Evolutionary conservation across 2,113 vertebrate species (phyloP).

Genomic region (Martes martes): DNA sequence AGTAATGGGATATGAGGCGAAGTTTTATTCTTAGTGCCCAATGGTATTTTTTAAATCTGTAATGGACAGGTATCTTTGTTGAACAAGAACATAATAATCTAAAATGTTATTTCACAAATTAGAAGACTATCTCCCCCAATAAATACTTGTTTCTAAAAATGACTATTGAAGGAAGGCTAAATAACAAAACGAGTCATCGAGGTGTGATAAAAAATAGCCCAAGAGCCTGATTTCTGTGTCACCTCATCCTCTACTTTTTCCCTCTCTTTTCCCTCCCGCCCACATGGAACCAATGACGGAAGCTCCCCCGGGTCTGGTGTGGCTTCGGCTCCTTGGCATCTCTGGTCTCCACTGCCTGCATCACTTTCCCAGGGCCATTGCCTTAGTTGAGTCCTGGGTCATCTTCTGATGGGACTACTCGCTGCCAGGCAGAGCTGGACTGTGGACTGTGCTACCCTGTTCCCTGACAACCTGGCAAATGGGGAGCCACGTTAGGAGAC

Average conservation of each 20-base stretch:
- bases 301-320: background rate
- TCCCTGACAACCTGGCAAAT: background rate
- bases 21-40: background rate
- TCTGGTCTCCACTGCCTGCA: too few species aligned
- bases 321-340: background rate
- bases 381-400: background rate
- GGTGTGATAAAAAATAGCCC: background rate
- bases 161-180: background rate
- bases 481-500: background rate
- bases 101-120: background rate
- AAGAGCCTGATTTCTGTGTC: background rate
- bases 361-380: accelerated
- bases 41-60: background rate
- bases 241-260: too few species aligned
- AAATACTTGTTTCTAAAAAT: background rate
- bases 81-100: background rate
- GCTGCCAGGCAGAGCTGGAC: background rate
- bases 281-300: accelerated
- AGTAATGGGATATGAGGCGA: background rate
- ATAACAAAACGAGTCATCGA: background rate
- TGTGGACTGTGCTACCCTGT: accelerated
- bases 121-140: background rate
- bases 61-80: conserved; percentile 23
- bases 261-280: background rate
- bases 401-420: background rate